Evolutionary conservation across 1,140 invertebrate genomes (phyloP).

Genomic region (Cotesia glomerata): DNA sequence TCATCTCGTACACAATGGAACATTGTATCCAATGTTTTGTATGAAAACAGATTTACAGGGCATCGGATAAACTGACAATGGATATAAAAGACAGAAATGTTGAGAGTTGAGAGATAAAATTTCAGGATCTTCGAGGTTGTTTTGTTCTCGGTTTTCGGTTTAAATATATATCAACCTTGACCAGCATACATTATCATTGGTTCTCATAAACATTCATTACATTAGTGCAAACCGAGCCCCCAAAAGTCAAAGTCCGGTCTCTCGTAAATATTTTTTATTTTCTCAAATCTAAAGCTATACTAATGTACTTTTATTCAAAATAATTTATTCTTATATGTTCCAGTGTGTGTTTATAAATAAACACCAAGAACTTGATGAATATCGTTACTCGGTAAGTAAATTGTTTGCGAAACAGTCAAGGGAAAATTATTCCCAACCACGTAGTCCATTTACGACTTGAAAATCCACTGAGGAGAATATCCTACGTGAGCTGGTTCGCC

Average conservation of each 20-base stretch:
- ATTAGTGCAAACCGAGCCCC: slow-evolving; percentile 7
- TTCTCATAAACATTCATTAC: too few relatives aligned
- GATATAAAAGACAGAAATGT: slow-evolving; percentile 12
- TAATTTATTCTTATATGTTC: too few relatives aligned
- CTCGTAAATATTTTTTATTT: too few relatives aligned
- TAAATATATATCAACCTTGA: not conserved
- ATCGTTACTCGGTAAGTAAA: too few relatives aligned
- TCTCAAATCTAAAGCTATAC: too few relatives aligned
- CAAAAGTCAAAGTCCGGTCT: not conserved
- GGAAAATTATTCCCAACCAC: too few relatives aligned
- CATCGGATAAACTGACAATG: slow-evolving; percentile 43
- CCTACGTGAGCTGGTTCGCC: slow-evolving; percentile 43
- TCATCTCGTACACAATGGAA: slow-evolving; percentile 40
- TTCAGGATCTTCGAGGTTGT: slow-evolving; percentile 4
- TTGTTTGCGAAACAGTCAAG: too few relatives aligned
- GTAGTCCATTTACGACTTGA: slow-evolving; percentile 13
- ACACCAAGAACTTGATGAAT: too few relatives aligned
- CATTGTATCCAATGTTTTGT: slow-evolving; percentile 48
- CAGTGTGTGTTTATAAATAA: too few relatives aligned
- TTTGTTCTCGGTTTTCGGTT: not conserved
- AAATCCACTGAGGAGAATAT: too few relatives aligned
- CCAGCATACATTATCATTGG: too few relatives aligned
- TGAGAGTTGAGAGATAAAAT: slow-evolving; percentile 13
- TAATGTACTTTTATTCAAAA: too few relatives aligned
- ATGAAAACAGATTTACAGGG: slow-evolving; percentile 48